Conservation (phyloP, 2,797 vertebrate species). For the Bradypodion pumilum region DNA sequence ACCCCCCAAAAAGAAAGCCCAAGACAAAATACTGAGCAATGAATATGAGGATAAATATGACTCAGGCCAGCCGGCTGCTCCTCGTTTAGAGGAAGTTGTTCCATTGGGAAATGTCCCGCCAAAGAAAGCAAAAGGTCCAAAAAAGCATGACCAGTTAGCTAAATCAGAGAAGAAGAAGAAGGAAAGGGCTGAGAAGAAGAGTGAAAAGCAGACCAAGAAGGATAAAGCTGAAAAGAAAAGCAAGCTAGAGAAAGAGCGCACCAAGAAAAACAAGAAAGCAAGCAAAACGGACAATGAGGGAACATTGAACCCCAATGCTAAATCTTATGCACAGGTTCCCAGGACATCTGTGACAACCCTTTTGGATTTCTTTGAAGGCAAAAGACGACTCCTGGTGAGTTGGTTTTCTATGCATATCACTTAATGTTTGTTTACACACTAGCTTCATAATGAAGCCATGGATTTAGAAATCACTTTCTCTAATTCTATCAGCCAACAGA, state of each 20-base stretch:
- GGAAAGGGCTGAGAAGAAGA: constrained; percentile 83
- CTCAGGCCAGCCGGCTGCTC: constrained; percentile 71
- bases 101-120: constrained; percentile 73
- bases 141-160: constrained; percentile 79
- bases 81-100: constrained; percentile 76
- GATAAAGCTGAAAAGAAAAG: constrained; percentile 78
- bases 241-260: constrained; percentile 84
- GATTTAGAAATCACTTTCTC: neutral
- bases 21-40: constrained; percentile 83
- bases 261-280: constrained; percentile 84
- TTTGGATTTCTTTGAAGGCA: constrained; percentile 92
- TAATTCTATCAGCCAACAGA: neutral
- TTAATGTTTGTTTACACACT: neutral
- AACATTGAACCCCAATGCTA: constrained; percentile 82
- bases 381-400: constrained; percentile 93
- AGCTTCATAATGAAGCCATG: neutral
- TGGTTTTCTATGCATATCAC: neutral
- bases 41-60: constrained; percentile 89
- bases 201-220: constrained; percentile 84
- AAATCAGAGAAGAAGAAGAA: constrained; percentile 89
- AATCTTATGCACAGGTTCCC: constrained; percentile 70
- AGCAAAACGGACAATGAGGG: constrained; percentile 82
- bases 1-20: constrained; percentile 81
- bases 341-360: constrained; percentile 82
- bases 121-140: constrained; percentile 80